Conservation (phyloP, 2,797 vertebrate genomes). For the Amblyraja radiata region DNA sequence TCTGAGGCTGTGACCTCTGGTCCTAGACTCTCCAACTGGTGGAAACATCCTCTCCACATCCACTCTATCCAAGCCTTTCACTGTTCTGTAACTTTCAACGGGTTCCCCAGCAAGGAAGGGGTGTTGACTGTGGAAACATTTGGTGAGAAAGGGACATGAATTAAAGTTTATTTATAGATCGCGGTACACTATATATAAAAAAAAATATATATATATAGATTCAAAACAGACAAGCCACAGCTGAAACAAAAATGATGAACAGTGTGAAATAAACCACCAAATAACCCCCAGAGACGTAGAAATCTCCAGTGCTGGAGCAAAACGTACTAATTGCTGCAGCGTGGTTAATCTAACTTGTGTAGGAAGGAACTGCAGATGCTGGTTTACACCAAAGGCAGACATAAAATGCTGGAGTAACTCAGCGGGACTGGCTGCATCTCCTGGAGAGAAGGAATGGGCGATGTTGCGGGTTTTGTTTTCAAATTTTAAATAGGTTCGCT, state of each 20-base stretch:
- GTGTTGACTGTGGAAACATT: not conserved
- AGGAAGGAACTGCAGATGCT: no score
- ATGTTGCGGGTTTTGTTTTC: not conserved
- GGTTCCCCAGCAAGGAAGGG: not conserved
- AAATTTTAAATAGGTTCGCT: not conserved
- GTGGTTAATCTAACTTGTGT: no score
- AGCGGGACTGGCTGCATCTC: no score
- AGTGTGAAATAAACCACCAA: constrained; percentile 17
- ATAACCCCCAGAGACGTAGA: not conserved
- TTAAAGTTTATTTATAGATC: not conserved
- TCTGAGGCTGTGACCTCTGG: no score
- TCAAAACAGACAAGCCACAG: not conserved
- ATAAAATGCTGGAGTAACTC: no score
- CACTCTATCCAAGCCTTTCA: no score
- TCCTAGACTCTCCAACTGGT: no score
- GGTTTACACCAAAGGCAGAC: no score
- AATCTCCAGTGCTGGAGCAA: not conserved
- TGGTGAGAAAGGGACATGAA: not conserved
- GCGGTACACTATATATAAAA: not conserved
- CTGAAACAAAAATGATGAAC: constrained; percentile 23
- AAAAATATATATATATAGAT: not conserved
- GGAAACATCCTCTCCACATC: no score
- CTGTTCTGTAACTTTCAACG: not conserved
- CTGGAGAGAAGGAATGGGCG: no score
- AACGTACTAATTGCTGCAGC: not conserved